Percentiles rank a stretch among this genome's conserved stretches.
Evolutionary conservation across 2,797 vertebrate species (phyloP).

Genomic region (Sebastes alutus): DNA sequence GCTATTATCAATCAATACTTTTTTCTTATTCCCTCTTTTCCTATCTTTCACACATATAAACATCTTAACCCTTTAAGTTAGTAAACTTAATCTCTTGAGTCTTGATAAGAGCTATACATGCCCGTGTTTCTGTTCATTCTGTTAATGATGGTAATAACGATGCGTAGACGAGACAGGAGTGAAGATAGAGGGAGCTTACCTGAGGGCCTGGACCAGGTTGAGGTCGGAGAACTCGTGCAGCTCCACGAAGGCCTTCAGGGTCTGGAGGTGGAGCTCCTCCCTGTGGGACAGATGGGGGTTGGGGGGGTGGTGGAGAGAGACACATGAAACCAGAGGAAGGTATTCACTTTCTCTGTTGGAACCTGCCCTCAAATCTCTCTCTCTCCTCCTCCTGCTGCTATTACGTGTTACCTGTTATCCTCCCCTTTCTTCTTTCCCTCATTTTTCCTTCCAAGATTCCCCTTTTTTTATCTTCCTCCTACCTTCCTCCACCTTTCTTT

Average conservation of each 20-base stretch:
- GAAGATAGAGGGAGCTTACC: slow-evolving; percentile 76
- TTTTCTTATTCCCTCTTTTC: background rate
- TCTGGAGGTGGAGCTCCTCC: slow-evolving; percentile 88
- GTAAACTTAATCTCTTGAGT: background rate
- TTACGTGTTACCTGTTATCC: background rate
- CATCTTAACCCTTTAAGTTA: background rate
- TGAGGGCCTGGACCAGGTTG: slow-evolving; percentile 93
- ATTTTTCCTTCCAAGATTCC: background rate
- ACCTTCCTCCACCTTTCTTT: background rate
- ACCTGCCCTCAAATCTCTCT: background rate
- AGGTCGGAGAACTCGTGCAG: slow-evolving; percentile 93
- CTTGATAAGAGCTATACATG: background rate
- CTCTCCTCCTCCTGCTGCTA: background rate
- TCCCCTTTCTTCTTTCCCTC: background rate
- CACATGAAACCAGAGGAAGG: background rate
- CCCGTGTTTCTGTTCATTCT: background rate
- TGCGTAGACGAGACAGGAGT: background rate
- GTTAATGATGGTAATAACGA: background rate
- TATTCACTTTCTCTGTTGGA: background rate
- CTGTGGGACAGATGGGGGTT: slow-evolving; percentile 61
- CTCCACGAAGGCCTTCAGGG: slow-evolving; percentile 92
- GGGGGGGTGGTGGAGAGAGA: background rate
- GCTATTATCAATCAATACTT: background rate
- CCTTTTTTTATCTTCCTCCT: too few relatives aligned
- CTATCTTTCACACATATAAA: background rate